Evolutionary conservation across 2,888 invertebrate species (phyloP), one percentile per base, ranked within the genome.

Genomic region (Nycteola revayana): DNA sequence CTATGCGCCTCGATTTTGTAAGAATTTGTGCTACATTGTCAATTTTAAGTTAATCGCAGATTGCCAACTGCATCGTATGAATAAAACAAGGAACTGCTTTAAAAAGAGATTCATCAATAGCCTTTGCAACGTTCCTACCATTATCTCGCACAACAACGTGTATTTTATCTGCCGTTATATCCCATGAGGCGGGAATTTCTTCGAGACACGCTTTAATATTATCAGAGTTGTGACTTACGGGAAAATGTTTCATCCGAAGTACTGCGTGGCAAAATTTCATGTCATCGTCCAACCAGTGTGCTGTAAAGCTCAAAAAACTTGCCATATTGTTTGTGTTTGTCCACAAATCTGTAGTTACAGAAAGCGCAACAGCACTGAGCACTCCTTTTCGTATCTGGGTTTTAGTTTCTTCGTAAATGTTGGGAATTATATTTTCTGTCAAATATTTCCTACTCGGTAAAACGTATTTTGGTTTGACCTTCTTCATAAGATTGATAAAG

Each of bases 271-370:
- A 24, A 36, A 26, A 26, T 38, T 24, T 22, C 36, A 32, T 3
- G 5, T 5, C 5, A 14, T 14, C 14, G 14, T 14, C 14, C 3
- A 14, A 14, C 45, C 35, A 38, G 23, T 41, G 35, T 23, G 33
- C 33, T 36, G 39, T 44, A 35, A 42, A 42, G 21, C 32, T 26
- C 17, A 33, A 26, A 38, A 38, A 38, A 26, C 33, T 28, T 34
- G 10, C 24, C n/a, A 26, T 30, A 25, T 36, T 30, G 20, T 28
- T 28, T 20, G 9, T 28, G 21, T 18, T 28, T 9, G 21, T 28
- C 14, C 14, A 14, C 14, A 14, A 3, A 5, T 14, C 14, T 3
- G 14, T 14, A 14, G 14, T 14, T 3, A 14, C 14, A 3, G 14
- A 14, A 14, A 14, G 2, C 5, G 14, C 14, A 14, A 5, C 5